Evolutionary conservation across 2,888 invertebrate species (phyloP).

Genomic region (Brachyopa scutellaris): DNA sequence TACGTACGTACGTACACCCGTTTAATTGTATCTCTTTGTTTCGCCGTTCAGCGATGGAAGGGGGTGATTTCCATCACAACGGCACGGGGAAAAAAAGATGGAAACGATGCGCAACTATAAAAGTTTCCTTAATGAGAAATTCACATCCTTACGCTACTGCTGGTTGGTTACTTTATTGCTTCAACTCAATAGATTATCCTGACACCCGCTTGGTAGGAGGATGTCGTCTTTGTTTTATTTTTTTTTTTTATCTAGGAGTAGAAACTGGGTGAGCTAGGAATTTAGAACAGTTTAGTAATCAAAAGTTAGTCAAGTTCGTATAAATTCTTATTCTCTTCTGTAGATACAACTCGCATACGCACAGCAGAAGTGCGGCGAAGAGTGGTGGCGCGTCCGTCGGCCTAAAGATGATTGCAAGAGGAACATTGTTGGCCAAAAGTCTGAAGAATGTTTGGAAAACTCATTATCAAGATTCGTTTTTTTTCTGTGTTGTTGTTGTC

Average conservation of each 20-base stretch:
- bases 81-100: slow-evolving; percentile 35
- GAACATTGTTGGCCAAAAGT: background rate
- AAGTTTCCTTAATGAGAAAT: slow-evolving; percentile 72
- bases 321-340: slow-evolving; percentile 42
- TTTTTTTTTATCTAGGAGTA: slow-evolving; percentile 34
- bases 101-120: slow-evolving; percentile 68
- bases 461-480: slow-evolving; percentile 53
- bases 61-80: background rate
- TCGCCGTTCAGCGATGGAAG: slow-evolving; percentile 17
- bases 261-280: slow-evolving; percentile 47
- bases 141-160: slow-evolving; percentile 52
- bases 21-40: slow-evolving; percentile 72
- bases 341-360: slow-evolving; percentile 34
- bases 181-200: slow-evolving; percentile 70
- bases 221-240: slow-evolving; percentile 27
- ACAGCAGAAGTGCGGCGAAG: slow-evolving; percentile 1
- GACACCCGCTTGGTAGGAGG: slow-evolving; percentile 43
- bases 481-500: background rate
- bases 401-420: slow-evolving; percentile 32
- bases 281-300: slow-evolving; percentile 72
- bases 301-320: slow-evolving; percentile 69
- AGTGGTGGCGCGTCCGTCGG: no score
- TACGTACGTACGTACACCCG: slow-evolving; percentile 29
- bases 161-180: slow-evolving; percentile 68
- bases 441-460: slow-evolving; percentile 56